Conservation (phyloP, 2,797 vertebrate species). For the Ptychadena robeensis region DNA sequence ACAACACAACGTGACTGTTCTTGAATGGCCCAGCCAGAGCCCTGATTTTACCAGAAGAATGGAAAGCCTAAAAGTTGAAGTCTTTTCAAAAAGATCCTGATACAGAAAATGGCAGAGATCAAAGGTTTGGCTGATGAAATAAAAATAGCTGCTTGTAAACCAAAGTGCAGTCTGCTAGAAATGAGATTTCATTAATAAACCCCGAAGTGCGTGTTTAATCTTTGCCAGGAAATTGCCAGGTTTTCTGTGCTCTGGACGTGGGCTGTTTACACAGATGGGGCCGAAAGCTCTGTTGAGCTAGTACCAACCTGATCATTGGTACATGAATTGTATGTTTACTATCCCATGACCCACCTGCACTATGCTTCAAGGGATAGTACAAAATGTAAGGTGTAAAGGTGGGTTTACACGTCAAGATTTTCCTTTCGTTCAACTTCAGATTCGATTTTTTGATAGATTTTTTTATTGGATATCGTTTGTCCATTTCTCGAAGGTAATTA, state of each 20-base stretch:
- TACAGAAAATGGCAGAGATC: constrained; percentile 65
- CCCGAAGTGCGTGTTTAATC: constrained; percentile 54
- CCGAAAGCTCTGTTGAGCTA: neutral
- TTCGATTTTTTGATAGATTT: too few species aligned
- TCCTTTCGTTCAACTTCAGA: too few species aligned
- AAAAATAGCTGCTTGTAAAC: constrained; percentile 80
- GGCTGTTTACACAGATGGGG: constrained; percentile 45
- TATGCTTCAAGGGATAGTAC: neutral
- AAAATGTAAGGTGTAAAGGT: neutral
- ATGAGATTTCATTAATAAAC: constrained; percentile 66
- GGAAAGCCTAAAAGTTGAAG: constrained; percentile 65
- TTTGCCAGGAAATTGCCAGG: constrained; percentile 74
- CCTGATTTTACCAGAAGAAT: constrained; percentile 15
- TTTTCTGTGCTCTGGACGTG: constrained; percentile 30
- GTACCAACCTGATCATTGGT: neutral
- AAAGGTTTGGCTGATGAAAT: constrained; percentile 73
- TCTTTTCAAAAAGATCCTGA: constrained; percentile 64
- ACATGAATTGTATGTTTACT: neutral
- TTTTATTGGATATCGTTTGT: too few species aligned
- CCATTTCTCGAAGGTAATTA: too few species aligned
- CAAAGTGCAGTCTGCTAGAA: constrained; percentile 77
- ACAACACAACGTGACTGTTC: too few species aligned
- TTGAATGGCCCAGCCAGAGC: too few species aligned
- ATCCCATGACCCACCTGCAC: neutral
- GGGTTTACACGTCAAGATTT: too few species aligned